phyloP scores from a whole-genome alignment of 2,113 vertebrate species.

The Salvelinus sp. region DNA sequence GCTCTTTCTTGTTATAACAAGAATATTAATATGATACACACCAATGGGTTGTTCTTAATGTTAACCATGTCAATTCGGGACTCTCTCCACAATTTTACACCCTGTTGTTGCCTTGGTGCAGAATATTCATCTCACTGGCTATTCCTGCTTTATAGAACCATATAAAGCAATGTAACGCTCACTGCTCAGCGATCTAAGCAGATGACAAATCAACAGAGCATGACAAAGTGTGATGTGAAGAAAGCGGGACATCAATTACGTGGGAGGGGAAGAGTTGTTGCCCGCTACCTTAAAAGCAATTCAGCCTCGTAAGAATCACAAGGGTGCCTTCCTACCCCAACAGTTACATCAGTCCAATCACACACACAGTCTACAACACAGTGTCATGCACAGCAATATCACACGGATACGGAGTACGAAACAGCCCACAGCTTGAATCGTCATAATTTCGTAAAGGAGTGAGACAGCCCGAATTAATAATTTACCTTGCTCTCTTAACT shows the following conservation, averaged over 20 bases:
- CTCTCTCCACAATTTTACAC: neutral
- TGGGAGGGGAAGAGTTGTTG: slow-evolving; percentile 12
- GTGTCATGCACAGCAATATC: slow-evolving; percentile 1
- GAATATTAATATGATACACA: neutral
- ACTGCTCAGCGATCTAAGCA: slow-evolving; percentile 19
- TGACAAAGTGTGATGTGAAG: neutral
- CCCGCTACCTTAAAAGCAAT: neutral
- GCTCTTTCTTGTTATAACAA: no score
- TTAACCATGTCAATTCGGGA: neutral
- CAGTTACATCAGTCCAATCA: neutral
- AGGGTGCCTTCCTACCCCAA: neutral
- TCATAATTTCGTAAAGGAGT: slow-evolving; percentile 2
- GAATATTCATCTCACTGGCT: neutral
- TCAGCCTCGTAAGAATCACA: slow-evolving; percentile 9
- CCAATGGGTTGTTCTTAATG: neutral
- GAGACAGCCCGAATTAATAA: slow-evolving; percentile 28
- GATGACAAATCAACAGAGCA: neutral
- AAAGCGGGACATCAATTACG: slow-evolving; percentile 8
- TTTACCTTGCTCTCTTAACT: neutral
- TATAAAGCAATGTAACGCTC: neutral
- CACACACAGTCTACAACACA: neutral
- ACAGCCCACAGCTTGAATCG: neutral
- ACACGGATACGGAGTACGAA: neutral
- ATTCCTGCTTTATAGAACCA: neutral
- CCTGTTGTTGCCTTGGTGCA: neutral